Evolutionary conservation across 2,888 invertebrate genomes (phyloP).

Genomic region (Philereme vetulata): DNA sequence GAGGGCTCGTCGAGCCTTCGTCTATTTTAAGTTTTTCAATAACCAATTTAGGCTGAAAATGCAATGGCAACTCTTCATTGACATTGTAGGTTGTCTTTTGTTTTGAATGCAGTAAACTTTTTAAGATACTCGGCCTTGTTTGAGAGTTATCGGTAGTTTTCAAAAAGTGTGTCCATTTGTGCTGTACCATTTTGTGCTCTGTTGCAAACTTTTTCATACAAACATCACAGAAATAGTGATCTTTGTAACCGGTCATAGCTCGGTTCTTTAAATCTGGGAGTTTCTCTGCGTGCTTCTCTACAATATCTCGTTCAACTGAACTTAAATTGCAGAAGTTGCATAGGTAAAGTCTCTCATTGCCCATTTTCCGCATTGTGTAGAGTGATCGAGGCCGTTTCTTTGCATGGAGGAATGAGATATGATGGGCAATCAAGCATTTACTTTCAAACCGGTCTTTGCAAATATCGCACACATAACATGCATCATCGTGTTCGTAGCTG

Average conservation of each 20-base stretch:
- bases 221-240: slow-evolving; percentile 70
- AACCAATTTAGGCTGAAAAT: slow-evolving; percentile 55
- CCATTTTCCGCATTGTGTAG: slow-evolving; percentile 53
- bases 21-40: slow-evolving; percentile 50
- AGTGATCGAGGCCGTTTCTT: slow-evolving; percentile 51
- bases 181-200: slow-evolving; percentile 66
- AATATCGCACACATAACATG: slow-evolving; percentile 61
- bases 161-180: slow-evolving; percentile 72
- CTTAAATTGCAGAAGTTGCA: slow-evolving; percentile 70
- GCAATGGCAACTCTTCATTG: slow-evolving; percentile 55
- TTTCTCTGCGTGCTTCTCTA: slow-evolving; percentile 56
- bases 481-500: slow-evolving; percentile 58
- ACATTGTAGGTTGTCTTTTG: slow-evolving; percentile 47
- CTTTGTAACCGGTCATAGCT: slow-evolving; percentile 63
- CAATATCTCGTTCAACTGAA: slow-evolving; percentile 53
- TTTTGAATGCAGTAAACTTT: slow-evolving; percentile 14
- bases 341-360: slow-evolving; percentile 55
- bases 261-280: slow-evolving; percentile 64
- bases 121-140: slow-evolving; percentile 34
- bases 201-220: slow-evolving; percentile 64
- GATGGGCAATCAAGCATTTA: slow-evolving; percentile 65
- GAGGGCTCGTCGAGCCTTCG: slow-evolving; percentile 15
- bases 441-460: slow-evolving; percentile 67
- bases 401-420: slow-evolving; percentile 63
- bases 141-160: slow-evolving; percentile 58